Evolutionary conservation across 2,888 invertebrate genomes (phyloP).

Genomic region (Synergus umbraculus): DNA sequence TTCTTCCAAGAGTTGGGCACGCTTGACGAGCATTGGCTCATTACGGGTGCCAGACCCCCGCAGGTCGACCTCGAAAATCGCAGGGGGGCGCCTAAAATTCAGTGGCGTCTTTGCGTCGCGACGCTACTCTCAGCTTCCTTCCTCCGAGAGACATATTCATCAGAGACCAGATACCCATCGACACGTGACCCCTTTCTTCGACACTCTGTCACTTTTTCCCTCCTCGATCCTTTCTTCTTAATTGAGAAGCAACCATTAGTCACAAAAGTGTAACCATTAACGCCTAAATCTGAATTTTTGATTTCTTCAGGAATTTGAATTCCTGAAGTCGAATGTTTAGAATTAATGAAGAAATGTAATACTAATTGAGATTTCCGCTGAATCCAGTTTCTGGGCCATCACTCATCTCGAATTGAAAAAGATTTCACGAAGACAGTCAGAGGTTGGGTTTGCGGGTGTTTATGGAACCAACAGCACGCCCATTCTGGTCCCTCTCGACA

Average conservation of each 20-base stretch:
- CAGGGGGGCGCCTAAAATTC: conserved; percentile 65
- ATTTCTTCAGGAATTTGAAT: too few species aligned
- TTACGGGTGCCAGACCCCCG: conserved; percentile 74
- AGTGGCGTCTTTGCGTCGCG: conserved; percentile 59
- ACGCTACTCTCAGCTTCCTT: conserved; percentile 47
- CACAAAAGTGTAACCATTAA: too few species aligned
- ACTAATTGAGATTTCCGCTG: neutral
- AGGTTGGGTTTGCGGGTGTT: conserved; percentile 68
- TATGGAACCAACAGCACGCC: conserved; percentile 69
- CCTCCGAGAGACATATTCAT: conserved; percentile 37
- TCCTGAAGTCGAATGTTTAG: too few species aligned
- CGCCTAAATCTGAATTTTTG: too few species aligned
- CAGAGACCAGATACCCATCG: conserved; percentile 30
- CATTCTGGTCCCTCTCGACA: conserved; percentile 57
- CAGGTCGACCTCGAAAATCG: conserved; percentile 67
- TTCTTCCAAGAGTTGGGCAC: conserved; percentile 55
- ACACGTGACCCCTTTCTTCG: conserved; percentile 32
- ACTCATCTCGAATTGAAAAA: conserved; percentile 59
- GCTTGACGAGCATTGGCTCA: conserved; percentile 67
- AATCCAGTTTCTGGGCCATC: conserved; percentile 55
- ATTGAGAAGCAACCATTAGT: conserved; percentile 14
- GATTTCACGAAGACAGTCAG: conserved; percentile 54
- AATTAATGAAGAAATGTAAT: too few species aligned
- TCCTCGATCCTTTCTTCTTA: neutral
- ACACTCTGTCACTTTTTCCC: conserved; percentile 9